Conservation (phyloP, 2,797 vertebrate species). For the Phrynocephalus vlangalii region DNA sequence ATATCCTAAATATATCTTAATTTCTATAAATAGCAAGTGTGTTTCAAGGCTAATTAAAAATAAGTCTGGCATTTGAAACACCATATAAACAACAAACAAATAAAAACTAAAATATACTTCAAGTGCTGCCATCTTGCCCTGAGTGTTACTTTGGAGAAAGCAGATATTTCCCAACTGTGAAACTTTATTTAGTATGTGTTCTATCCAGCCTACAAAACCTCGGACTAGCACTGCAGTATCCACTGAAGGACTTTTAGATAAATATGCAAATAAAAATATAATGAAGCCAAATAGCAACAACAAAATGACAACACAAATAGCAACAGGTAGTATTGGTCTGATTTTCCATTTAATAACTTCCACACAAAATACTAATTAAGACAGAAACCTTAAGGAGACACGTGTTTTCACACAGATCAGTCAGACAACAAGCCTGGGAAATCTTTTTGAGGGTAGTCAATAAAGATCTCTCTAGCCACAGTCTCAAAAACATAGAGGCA, state of each 20-base stretch:
- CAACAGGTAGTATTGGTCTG: background rate
- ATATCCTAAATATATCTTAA: conserved; percentile 76
- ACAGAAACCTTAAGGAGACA: background rate
- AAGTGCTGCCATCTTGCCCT: conserved; percentile 5
- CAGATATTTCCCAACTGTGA: background rate
- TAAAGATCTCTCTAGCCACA: background rate
- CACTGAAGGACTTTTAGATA: background rate
- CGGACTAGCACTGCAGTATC: background rate
- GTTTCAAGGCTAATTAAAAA: conserved; percentile 77
- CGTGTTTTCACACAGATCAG: conserved; percentile 30
- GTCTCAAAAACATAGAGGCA: background rate
- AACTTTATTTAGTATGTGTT: background rate
- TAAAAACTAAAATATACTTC: conserved; percentile 61
- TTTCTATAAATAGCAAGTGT: conserved; percentile 77
- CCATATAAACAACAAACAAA: conserved; percentile 67
- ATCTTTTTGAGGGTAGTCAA: background rate
- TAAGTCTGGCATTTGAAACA: conserved; percentile 71
- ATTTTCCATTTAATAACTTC: conserved; percentile 34
- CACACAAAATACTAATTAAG: conserved; percentile 41
- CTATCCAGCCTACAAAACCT: conserved; percentile 20
- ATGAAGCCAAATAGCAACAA: background rate
- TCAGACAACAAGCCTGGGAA: conserved; percentile 19
- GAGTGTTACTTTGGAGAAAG: conserved; percentile 35
- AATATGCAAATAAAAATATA: too few relatives aligned
- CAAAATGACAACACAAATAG: background rate